Conservation (phyloP, 1,140 invertebrate genomes). For the Dreissena polymorpha region DNA sequence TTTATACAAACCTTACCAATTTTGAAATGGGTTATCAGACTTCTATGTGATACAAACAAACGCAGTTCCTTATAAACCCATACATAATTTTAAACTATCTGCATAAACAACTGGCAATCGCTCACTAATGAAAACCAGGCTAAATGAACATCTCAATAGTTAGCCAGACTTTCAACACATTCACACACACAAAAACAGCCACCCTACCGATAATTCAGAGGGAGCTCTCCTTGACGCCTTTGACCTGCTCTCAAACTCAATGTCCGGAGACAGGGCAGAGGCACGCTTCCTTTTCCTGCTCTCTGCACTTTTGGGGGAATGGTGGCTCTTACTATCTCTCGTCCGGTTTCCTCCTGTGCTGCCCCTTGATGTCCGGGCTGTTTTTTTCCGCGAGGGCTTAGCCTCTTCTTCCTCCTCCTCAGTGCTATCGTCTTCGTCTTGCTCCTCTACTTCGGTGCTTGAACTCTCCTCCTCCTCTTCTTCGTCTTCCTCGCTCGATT, state of each 20-base stretch:
- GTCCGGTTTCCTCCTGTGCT: background rate
- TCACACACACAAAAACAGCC: too few relatives aligned
- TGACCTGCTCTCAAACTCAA: constrained; percentile 36
- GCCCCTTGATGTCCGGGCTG: constrained; percentile 21
- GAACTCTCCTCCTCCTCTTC: constrained; percentile 51
- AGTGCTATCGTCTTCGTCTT: too few relatives aligned
- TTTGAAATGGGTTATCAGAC: too few relatives aligned
- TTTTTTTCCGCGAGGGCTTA: constrained; percentile 33
- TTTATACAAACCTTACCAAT: too few relatives aligned
- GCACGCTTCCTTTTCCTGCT: constrained; percentile 28
- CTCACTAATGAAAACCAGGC: too few relatives aligned
- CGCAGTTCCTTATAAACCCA: too few relatives aligned
- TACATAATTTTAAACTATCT: too few relatives aligned
- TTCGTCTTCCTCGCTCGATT: constrained; percentile 58
- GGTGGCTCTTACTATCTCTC: background rate
- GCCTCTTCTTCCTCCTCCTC: constrained; percentile 18
- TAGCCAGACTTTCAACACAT: too few relatives aligned
- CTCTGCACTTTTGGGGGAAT: background rate
- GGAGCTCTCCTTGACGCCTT: constrained; percentile 66
- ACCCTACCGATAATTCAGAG: constrained; percentile 74
- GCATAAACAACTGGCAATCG: too few relatives aligned
- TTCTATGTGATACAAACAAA: too few relatives aligned
- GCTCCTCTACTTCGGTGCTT: constrained; percentile 44
- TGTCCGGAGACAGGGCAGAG: constrained; percentile 42
- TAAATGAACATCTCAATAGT: too few relatives aligned